Base-by-base conservation (phyloP, 2,113 vertebrate species). In the Piliocolobus tephrosceles region DNA sequence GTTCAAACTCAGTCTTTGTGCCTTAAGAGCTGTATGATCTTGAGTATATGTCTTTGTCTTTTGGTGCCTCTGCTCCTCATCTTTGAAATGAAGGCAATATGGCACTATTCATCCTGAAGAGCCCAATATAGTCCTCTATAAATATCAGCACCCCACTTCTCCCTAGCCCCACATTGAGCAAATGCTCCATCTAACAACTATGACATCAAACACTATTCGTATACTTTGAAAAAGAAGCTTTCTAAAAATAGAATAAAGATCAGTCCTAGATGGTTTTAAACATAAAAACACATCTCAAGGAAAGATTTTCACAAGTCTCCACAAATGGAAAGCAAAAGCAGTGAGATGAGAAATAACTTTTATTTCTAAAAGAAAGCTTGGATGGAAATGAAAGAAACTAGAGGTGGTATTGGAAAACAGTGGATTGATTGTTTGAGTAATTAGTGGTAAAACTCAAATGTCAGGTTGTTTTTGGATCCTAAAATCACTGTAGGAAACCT, bases 361-460 rank as follows among this genome's bases (percentile, higher is more conserved):
- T 68, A 27, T 92, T 95, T 82, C 40, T 66, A 45, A 87, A 95
- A 57, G 27, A 81, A 70, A 94, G 12, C 27, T 95, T 98, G 86
- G 16, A 30, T 57, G 73, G 79, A 86, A 94, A 89, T 88, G 58
- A 96, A 98, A 92, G 93, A 55, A 93, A 91, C 14, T 85, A 32
- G 17, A 88, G n/a, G 93, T 45, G 25, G 32, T 70, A 38, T 11
- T 45, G 76, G 45, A 92, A 57, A 94, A 94, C 85, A 96, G 43
- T 52, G 52, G 40, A 47, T 14, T 79, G 81, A 79, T 95, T 94
- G 95, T 91, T 92, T n/a, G 79, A 73, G 35, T 79, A 58, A 97
- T 92, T 91, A 58, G 47, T 75, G 85, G 80, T 50, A 75, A 91
- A 94, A 88, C 30, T n/a, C 75, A 79, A 94, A 94, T 91, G 73